Conservation (phyloP, 2,888 invertebrate species). For the Brenthis ino region DNA sequence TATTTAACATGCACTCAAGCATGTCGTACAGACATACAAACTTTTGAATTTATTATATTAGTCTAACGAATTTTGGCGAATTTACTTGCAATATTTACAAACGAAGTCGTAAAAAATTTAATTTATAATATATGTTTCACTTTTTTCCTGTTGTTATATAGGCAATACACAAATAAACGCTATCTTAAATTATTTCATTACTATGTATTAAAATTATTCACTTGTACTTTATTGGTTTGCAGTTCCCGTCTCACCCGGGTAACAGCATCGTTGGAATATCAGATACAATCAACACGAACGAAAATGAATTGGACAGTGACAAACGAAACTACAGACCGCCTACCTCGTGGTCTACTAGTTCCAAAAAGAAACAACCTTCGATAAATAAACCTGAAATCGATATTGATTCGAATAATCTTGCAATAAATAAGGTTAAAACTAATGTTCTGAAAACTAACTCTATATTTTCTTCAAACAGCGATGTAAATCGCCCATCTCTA, state of each 20-base stretch:
- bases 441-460: slow-evolving; percentile 9
- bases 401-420: slow-evolving; percentile 2
- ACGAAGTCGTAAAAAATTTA: too few species aligned
- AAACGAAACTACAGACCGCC: slow-evolving; percentile 79
- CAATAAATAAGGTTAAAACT: slow-evolving; percentile 10
- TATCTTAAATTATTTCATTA: too few species aligned
- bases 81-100: too few species aligned
- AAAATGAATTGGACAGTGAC: slow-evolving; percentile 68
- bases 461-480: slow-evolving; percentile 2
- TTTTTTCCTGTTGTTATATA: too few species aligned
- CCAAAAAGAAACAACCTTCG: slow-evolving; percentile 26
- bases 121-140: too few species aligned
- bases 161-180: neutral
- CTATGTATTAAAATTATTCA: neutral
- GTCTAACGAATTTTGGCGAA: too few species aligned
- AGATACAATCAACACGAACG: slow-evolving; percentile 67
- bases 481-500: slow-evolving; percentile 52
- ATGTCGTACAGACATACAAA: too few species aligned
- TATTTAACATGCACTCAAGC: too few species aligned
- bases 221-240: slow-evolving; percentile 42
- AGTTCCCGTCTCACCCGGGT: slow-evolving; percentile 69
- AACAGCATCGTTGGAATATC: slow-evolving; percentile 71
- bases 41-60: too few species aligned
- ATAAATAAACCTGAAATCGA: slow-evolving; percentile 4
- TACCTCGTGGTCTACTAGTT: slow-evolving; percentile 78